Conservation (phyloP, 2,888 invertebrate species). For the Melanostoma mellinum region DNA sequence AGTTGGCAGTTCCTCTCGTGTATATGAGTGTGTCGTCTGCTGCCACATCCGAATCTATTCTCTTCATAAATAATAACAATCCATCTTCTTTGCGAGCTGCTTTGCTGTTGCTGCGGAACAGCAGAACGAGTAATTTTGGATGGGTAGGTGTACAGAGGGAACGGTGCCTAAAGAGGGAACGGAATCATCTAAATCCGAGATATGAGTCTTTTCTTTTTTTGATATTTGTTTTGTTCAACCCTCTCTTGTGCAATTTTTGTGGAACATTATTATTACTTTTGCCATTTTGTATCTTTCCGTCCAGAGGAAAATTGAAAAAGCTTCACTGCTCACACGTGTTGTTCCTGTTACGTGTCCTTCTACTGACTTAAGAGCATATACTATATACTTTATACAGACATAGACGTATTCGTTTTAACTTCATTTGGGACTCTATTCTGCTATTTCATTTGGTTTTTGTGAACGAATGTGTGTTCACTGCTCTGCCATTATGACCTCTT, state of each 20-base stretch:
- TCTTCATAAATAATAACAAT: conserved; percentile 70
- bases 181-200: conserved; percentile 28
- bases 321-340: conserved; percentile 53
- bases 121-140: background rate
- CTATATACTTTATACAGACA: too few species aligned
- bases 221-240: background rate
- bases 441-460: too few species aligned
- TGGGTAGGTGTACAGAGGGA: background rate
- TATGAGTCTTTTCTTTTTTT: conserved; percentile 16
- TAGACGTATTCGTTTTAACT: too few species aligned
- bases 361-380: too few species aligned
- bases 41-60: conserved; percentile 59
- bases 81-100: conserved; percentile 44
- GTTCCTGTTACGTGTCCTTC: conserved; percentile 34
- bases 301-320: conserved; percentile 56
- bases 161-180: conserved; percentile 12
- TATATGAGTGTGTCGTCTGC: conserved; percentile 39
- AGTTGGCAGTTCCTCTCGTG: conserved; percentile 16
- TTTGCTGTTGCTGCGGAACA: background rate
- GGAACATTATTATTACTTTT: conserved; percentile 26
- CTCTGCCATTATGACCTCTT: too few species aligned
- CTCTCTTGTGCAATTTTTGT: background rate
- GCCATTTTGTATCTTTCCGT: conserved; percentile 11
- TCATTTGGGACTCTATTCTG: too few species aligned
- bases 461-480: too few species aligned